Percentiles rank a stretch among this genome's conserved stretches.
Evolutionary conservation across 2,113 vertebrate genomes (phyloP).

Genomic region (Aplodontia rufa): DNA sequence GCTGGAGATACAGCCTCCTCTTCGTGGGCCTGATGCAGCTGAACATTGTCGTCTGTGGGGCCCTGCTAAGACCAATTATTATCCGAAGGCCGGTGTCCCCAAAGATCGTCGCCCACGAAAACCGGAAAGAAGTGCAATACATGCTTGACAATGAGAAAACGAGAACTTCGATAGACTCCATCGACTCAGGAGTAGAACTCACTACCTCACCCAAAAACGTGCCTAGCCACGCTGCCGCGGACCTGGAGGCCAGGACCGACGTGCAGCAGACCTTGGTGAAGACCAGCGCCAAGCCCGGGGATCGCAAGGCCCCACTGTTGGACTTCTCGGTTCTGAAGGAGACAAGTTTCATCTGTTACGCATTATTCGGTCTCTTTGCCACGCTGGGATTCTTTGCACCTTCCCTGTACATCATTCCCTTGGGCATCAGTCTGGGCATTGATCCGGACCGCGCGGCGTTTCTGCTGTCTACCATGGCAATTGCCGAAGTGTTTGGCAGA

Average conservation of each 20-base stretch:
- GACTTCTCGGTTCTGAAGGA: constrained; percentile 95
- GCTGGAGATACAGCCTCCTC: constrained; percentile 93
- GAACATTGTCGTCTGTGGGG: constrained; percentile 88
- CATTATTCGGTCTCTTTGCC: constrained; percentile 95
- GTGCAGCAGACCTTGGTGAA: constrained; percentile 70
- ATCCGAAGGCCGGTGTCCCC: constrained; percentile 79
- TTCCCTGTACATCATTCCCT: constrained; percentile 93
- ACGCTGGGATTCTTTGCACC: constrained; percentile 97
- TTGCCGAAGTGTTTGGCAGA: constrained; percentile 93
- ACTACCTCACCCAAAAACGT: constrained; percentile 88
- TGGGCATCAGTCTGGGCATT: constrained; percentile 91
- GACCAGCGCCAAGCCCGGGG: constrained; percentile 11
- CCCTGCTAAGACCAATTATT: constrained; percentile 91
- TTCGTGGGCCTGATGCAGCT: constrained; percentile 91
- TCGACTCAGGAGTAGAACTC: constrained; percentile 95
- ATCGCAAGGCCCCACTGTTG: constrained; percentile 82
- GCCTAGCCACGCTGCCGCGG: constrained; percentile 75
- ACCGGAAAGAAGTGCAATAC: constrained; percentile 83
- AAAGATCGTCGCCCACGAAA: constrained; percentile 76
- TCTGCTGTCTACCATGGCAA: constrained; percentile 92
- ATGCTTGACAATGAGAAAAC: constrained; percentile 94
- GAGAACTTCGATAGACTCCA: constrained; percentile 91
- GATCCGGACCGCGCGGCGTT: constrained; percentile 89
- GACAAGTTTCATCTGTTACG: constrained; percentile 93
- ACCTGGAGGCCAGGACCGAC: constrained; percentile 59